Evolutionary conservation across 2,113 vertebrate genomes (phyloP).

Genomic region (Dasyurus viverrinus): DNA sequence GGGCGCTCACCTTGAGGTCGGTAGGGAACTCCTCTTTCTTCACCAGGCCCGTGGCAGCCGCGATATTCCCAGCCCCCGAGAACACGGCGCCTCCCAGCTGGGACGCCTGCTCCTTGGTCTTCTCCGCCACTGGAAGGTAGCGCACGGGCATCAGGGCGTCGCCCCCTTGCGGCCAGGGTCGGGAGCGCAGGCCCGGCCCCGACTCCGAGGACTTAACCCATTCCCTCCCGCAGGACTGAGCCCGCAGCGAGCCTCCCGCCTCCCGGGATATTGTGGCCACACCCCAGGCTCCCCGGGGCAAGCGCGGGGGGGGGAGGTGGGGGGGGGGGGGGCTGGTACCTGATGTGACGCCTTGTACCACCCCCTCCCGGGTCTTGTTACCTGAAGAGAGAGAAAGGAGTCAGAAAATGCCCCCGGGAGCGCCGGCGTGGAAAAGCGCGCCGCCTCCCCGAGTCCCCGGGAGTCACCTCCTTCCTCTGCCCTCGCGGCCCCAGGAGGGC

Average conservation of each 20-base stretch:
- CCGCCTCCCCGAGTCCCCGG: background rate
- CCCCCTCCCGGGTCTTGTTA: constrained; percentile 94
- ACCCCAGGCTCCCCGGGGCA: background rate
- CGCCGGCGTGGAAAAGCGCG: too few species aligned
- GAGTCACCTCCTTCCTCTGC: background rate
- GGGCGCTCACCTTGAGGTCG: constrained; percentile 91
- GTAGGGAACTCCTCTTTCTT: constrained; percentile 97
- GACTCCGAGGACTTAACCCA: background rate
- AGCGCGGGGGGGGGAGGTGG: fast-evolving
- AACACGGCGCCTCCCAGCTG: constrained; percentile 92
- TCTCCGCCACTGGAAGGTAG: constrained; percentile 93
- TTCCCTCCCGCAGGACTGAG: constrained; percentile 51
- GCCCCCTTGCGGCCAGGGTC: fast-evolving
- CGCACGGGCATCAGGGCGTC: background rate
- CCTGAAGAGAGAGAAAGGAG: constrained; percentile 83
- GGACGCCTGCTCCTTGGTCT: constrained; percentile 93
- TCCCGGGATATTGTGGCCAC: background rate
- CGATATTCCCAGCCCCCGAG: constrained; percentile 93
- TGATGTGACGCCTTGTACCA: constrained; percentile 92
- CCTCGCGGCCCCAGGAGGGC: background rate
- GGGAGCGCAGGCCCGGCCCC: background rate
- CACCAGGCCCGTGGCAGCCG: constrained; percentile 94
- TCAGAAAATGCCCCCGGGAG: background rate
- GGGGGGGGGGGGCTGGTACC: constrained; percentile 82
- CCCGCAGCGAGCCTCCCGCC: background rate